phyloP scores from a whole-genome alignment of 2,113 vertebrate genomes.

The Embiotoca jacksoni region DNA sequence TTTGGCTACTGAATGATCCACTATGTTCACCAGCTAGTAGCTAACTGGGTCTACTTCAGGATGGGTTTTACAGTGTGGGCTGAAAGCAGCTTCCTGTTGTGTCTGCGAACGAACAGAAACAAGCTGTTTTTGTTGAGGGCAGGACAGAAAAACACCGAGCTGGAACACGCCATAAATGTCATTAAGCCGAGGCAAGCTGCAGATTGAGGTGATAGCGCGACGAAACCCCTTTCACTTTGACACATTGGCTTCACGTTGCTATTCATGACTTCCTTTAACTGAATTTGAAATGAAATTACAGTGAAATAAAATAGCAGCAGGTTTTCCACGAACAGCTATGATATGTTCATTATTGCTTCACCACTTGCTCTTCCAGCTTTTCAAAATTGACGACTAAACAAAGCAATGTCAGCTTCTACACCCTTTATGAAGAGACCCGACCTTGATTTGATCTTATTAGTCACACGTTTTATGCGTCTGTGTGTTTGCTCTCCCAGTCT shows the following conservation, averaged over 20 bases:
- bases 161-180: slow-evolving; percentile 3
- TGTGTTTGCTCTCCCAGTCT: slow-evolving; percentile 81
- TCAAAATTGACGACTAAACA: background rate
- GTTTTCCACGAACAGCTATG: no score
- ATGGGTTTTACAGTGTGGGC: background rate
- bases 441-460: slow-evolving; percentile 10
- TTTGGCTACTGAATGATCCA: background rate
- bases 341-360: background rate
- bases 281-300: no score
- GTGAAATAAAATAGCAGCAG: no score
- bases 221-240: background rate
- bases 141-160: slow-evolving; percentile 17
- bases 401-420: background rate
- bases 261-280: no score
- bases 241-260: background rate
- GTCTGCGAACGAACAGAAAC: background rate
- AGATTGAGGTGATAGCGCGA: background rate
- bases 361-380: background rate
- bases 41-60: background rate
- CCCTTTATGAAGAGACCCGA: slow-evolving; percentile 7
- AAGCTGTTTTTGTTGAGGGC: slow-evolving; percentile 8
- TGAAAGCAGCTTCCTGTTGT: background rate
- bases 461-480: slow-evolving; percentile 20
- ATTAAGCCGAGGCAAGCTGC: background rate
- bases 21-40: background rate